Conservation (phyloP, 2,113 vertebrate genomes). For the Montifringilla adamsi region DNA sequence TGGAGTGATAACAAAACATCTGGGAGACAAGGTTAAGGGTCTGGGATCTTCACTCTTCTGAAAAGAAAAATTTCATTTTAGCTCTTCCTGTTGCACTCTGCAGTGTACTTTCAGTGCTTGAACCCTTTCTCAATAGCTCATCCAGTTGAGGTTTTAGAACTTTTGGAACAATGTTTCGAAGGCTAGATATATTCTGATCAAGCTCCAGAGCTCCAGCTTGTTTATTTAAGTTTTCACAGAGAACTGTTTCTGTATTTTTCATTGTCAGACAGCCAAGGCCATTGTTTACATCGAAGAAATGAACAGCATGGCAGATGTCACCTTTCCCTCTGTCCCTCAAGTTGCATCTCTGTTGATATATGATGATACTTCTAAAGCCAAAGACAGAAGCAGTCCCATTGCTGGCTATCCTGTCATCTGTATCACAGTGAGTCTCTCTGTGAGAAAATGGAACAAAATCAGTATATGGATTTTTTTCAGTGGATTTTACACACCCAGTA, state of each 20-base stretch:
- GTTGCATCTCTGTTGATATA: conserved; percentile 88
- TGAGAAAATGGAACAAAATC: background rate
- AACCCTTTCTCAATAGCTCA: background rate
- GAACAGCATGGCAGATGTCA: conserved; percentile 91
- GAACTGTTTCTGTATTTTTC: conserved; percentile 24
- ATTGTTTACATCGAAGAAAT: conserved; percentile 93
- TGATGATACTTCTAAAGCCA: conserved; percentile 75
- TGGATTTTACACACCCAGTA: background rate
- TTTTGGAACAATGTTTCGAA: background rate
- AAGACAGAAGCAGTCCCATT: conserved; percentile 72
- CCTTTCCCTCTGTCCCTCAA: conserved; percentile 89
- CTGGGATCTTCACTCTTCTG: background rate
- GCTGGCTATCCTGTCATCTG: conserved; percentile 92
- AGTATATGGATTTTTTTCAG: background rate
- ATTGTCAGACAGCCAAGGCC: conserved; percentile 81
- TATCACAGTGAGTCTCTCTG: conserved; percentile 83
- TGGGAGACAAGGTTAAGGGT: background rate
- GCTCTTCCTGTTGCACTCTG: background rate
- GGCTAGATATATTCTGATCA: background rate
- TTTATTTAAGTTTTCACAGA: background rate
- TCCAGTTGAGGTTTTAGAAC: background rate
- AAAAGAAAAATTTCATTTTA: background rate
- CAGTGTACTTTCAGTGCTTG: background rate
- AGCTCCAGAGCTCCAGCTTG: background rate
- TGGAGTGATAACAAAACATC: background rate